phyloP scores from a whole-genome alignment of 2,888 invertebrate genomes.

The Sinopyrophorus schimmeli region DNA sequence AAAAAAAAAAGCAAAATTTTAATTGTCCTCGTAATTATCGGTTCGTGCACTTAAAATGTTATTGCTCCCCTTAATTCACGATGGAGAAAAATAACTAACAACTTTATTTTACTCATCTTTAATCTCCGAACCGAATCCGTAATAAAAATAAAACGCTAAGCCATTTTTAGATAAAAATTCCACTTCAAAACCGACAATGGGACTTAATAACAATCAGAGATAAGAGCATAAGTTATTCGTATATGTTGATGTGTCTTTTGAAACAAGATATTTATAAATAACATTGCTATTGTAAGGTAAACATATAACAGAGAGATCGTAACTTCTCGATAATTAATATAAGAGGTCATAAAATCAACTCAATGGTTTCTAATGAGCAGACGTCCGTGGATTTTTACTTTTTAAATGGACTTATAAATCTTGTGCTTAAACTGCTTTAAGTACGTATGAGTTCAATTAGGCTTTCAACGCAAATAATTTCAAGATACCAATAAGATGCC shows the following conservation, averaged over 20 bases:
- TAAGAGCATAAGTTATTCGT: not conserved
- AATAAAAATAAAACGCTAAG: no score
- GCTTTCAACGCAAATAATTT: conserved; percentile 10
- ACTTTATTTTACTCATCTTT: no score
- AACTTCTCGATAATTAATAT: conserved; percentile 24
- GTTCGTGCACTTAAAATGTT: conserved; percentile 6
- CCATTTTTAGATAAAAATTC: no score
- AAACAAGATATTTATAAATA: conserved; percentile 2
- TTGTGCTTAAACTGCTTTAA: conserved; percentile 1
- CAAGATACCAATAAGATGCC: not conserved
- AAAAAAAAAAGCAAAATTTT: conserved; percentile 14
- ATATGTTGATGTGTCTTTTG: no score
- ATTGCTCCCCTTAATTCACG: conserved; percentile 4
- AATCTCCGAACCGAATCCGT: no score
- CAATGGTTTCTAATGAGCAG: conserved; percentile 22
- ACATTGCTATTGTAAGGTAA: not conserved
- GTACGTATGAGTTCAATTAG: conserved; percentile 10
- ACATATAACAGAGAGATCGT: conserved; percentile 13
- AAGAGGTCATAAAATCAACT: conserved; percentile 22
- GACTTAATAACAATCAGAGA: not conserved
- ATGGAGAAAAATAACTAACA: conserved; percentile 1
- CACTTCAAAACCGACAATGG: no score
- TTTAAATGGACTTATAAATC: conserved; percentile 11
- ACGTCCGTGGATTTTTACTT: conserved; percentile 12
- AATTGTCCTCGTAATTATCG: conserved; percentile 11